Conservation (phyloP, 2,888 invertebrate species). For the Cerceris rybyensis region DNA sequence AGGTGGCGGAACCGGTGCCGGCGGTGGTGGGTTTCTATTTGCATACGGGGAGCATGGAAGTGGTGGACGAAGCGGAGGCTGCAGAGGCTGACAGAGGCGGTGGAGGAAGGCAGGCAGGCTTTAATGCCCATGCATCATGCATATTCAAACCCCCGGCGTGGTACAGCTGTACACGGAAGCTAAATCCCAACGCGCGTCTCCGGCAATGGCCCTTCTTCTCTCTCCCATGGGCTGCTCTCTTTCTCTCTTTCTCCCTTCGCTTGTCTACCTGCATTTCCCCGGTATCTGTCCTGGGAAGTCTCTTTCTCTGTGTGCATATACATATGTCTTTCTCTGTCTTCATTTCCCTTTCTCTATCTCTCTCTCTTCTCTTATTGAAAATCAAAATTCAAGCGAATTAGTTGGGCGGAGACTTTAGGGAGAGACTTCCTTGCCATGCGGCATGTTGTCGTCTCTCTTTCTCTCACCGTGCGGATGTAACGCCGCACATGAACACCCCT, state of each 20-base stretch:
- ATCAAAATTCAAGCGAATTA: constrained; percentile 80
- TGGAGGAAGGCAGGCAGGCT: constrained; percentile 71
- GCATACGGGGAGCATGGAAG: constrained; percentile 73
- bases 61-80: constrained; percentile 37
- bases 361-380: constrained; percentile 76
- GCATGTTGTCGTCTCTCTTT: background rate
- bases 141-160: constrained; percentile 79
- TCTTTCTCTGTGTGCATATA: no score
- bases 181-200: constrained; percentile 78
- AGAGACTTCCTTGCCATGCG: background rate
- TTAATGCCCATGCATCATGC: constrained; percentile 81
- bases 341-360: no score
- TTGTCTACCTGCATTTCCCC: constrained; percentile 13
- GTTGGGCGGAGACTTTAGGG: constrained; percentile 48
- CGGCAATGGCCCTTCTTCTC: constrained; percentile 41
- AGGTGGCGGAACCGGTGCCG: constrained; percentile 57
- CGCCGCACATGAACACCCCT: background rate
- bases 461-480: background rate
- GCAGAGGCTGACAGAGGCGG: constrained; percentile 28
- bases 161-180: constrained; percentile 80
- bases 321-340: no score
- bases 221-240: constrained; percentile 12
- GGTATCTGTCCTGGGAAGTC: background rate
- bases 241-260: constrained; percentile 29
- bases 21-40: constrained; percentile 74